A percentile compares a stretch with the other conserved stretches of the same genome.
Evolutionary conservation across 2,888 invertebrate species (phyloP).

Genomic region (Nasonia oneida): DNA sequence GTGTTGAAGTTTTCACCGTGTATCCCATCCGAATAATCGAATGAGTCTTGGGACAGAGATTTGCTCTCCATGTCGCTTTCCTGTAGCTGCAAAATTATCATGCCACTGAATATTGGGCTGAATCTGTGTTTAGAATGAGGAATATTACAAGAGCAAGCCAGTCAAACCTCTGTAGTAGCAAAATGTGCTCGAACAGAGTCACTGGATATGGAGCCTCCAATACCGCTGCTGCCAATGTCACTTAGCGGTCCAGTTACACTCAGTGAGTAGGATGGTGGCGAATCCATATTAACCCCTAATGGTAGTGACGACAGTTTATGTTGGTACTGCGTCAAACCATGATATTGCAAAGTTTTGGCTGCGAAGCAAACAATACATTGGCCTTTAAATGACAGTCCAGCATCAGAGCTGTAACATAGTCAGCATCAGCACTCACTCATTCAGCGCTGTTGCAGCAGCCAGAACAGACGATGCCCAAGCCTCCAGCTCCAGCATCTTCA

Average conservation of each 20-base stretch:
- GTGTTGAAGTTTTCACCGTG: conserved; percentile 91
- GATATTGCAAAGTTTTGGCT: conserved; percentile 59
- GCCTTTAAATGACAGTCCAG: neutral
- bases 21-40: conserved; percentile 89
- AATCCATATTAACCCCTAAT: conserved; percentile 82
- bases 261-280: conserved; percentile 87
- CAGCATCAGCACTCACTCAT: conserved; percentile 43
- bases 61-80: conserved; percentile 91
- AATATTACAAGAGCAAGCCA: neutral
- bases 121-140: neutral
- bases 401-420: neutral
- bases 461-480: neutral
- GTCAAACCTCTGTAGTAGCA: conserved; percentile 82
- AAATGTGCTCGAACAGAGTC: conserved; percentile 86
- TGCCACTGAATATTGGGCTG: neutral
- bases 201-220: conserved; percentile 88
- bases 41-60: conserved; percentile 89
- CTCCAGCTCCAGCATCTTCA: conserved; percentile 33
- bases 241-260: conserved; percentile 87
- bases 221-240: conserved; percentile 88
- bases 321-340: conserved; percentile 60
- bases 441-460: conserved; percentile 25
- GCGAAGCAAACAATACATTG: neutral
- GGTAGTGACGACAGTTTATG: conserved; percentile 53
- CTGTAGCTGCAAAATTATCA: conserved; percentile 82